A percentile compares a stretch with the other conserved stretches of the same genome.
phyloP scores from a whole-genome alignment of 2,888 invertebrate species.

The Oscheius onirici region DNA sequence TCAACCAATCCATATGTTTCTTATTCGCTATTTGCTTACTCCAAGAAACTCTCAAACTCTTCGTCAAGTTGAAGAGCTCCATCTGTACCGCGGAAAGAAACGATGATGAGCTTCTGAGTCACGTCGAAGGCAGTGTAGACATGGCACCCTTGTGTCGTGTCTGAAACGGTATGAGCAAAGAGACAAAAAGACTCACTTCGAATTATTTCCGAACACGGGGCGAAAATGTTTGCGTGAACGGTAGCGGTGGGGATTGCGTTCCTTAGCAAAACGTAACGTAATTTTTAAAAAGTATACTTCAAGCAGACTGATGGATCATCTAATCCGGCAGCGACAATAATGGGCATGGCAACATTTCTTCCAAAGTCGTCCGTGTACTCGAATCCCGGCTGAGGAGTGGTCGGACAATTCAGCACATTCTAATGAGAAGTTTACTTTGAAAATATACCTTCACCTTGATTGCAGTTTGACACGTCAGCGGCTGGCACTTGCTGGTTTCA shows the following conservation, averaged over 20 bases:
- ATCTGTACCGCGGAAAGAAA: constrained; percentile 42
- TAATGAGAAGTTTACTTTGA: constrained; percentile 11
- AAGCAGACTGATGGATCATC: constrained; percentile 52
- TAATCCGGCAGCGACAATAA: constrained; percentile 45
- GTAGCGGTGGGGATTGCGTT: constrained; percentile 38
- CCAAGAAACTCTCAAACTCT: constrained; percentile 36
- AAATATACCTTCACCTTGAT: too few species aligned
- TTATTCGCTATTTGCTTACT: constrained; percentile 33
- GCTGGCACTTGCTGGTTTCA: too few species aligned
- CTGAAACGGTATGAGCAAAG: background rate
- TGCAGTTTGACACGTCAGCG: too few species aligned
- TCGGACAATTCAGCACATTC: constrained; percentile 42
- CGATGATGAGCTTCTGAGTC: constrained; percentile 37
- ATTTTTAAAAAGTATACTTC: constrained; percentile 32
- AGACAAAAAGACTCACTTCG: constrained; percentile 25
- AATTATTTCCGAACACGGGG: background rate
- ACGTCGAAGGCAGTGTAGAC: constrained; percentile 37
- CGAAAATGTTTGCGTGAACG: constrained; percentile 28
- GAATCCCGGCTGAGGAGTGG: constrained; percentile 37
- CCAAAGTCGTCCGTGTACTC: constrained; percentile 46
- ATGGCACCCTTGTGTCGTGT: constrained; percentile 17
- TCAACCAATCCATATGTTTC: too few species aligned
- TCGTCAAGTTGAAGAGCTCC: constrained; percentile 32
- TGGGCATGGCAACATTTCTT: constrained; percentile 43
- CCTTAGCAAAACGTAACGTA: constrained; percentile 48